phyloP scores from a whole-genome alignment of 2,113 vertebrate species.

The Neomonachus schauinslandi region DNA sequence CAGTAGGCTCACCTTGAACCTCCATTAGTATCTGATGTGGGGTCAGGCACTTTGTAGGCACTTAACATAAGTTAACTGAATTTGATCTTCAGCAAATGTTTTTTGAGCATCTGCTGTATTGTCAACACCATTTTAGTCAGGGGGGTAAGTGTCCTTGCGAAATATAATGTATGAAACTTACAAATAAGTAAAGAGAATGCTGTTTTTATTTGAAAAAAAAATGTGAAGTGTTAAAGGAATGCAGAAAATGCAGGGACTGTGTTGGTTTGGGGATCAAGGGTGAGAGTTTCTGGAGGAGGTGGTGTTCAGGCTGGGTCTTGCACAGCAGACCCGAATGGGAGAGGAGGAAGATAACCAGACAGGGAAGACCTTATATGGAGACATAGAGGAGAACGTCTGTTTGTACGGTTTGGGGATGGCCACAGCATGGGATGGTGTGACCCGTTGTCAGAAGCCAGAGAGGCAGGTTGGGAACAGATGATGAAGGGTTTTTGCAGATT shows the following conservation, averaged over 20 bases:
- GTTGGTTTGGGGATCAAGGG: background rate
- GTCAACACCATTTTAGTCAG: background rate
- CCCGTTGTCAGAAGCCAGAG: background rate
- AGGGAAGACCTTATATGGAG: background rate
- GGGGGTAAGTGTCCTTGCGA: background rate
- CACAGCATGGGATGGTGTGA: fast-evolving
- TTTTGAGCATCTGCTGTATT: background rate
- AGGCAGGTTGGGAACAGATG: background rate
- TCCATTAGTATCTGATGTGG: background rate
- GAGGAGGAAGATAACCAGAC: background rate
- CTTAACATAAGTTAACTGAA: background rate
- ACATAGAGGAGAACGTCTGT: background rate
- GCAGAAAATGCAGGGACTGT: background rate
- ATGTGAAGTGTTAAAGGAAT: background rate
- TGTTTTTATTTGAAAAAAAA: background rate
- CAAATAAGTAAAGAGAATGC: background rate
- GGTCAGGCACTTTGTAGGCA: background rate
- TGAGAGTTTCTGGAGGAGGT: background rate
- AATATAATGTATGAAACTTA: background rate
- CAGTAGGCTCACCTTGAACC: background rate
- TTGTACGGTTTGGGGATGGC: background rate
- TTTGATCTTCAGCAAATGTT: background rate
- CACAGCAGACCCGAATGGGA: too few relatives aligned
- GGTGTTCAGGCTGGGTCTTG: background rate
- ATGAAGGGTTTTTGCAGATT: background rate